phyloP scores from a whole-genome alignment of 1,140 invertebrate species.

The Spodoptera litura region DNA sequence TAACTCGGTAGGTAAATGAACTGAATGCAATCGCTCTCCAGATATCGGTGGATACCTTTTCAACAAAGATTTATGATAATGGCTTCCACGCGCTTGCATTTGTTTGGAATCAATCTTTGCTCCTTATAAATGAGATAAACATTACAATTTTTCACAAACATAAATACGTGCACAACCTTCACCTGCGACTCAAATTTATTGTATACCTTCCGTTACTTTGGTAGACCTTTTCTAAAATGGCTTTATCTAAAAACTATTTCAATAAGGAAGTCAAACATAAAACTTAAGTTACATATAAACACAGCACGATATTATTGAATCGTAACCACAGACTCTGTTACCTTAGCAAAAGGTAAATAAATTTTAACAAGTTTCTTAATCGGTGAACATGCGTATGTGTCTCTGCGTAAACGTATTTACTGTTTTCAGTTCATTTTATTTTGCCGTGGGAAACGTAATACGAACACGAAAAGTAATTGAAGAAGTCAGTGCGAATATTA shows the following conservation, averaged over 20 bases:
- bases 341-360: conserved; percentile 28
- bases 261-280: conserved; percentile 34
- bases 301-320: background rate
- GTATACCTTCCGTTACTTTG: background rate
- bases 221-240: background rate
- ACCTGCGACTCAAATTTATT: too few relatives aligned
- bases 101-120: background rate
- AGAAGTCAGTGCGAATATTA: conserved; percentile 15
- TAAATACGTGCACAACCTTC: too few relatives aligned
- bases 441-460: conserved; percentile 41
- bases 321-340: conserved; percentile 9
- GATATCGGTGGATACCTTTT: conserved; percentile 10
- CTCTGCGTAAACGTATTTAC: conserved; percentile 47
- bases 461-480: conserved; percentile 29
- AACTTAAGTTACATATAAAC: background rate
- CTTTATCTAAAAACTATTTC: background rate
- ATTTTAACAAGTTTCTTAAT: background rate
- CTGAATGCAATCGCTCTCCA: conserved; percentile 27
- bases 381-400: background rate
- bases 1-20: conserved; percentile 19
- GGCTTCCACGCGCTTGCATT: background rate
- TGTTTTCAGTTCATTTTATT: conserved; percentile 53
- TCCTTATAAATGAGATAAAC: background rate
- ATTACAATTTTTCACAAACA: too few relatives aligned
- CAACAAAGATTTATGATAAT: conserved; percentile 11